Evolutionary conservation across 1,140 invertebrate species (phyloP).

Genomic region (Sesamia nonagrioides): DNA sequence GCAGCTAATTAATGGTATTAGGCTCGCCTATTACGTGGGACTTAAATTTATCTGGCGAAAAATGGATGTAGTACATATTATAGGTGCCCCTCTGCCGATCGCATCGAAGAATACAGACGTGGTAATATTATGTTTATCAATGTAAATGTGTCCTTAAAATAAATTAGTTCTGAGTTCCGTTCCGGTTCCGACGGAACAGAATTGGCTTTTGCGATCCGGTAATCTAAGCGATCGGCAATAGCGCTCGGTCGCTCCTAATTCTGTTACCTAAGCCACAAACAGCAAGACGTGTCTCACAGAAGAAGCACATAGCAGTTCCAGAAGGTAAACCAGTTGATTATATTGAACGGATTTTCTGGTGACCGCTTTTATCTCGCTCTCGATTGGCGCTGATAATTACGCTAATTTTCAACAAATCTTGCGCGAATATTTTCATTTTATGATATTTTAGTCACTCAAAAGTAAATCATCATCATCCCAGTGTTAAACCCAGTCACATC

Average conservation of each 20-base stretch:
- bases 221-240: not conserved
- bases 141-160: no score
- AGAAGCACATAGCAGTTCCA: conserved; percentile 20
- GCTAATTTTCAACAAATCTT: not conserved
- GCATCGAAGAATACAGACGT: no score
- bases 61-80: no score
- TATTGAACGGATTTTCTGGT: conserved; percentile 9
- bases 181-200: no score
- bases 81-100: no score
- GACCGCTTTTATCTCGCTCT: conserved; percentile 8
- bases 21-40: no score
- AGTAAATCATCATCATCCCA: no score
- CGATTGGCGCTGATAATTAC: conserved; percentile 15
- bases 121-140: no score
- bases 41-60: no score
- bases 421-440: not conserved
- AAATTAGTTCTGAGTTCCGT: not conserved
- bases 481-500: no score
- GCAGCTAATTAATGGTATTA: no score
- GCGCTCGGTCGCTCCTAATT: not conserved
- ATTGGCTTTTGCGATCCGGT: not conserved
- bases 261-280: conserved; percentile 8
- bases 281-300: not conserved
- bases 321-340: not conserved
- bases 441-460: no score